phyloP scores from a whole-genome alignment of 1,140 invertebrate genomes.

The Zaprionus camerounensis region DNA sequence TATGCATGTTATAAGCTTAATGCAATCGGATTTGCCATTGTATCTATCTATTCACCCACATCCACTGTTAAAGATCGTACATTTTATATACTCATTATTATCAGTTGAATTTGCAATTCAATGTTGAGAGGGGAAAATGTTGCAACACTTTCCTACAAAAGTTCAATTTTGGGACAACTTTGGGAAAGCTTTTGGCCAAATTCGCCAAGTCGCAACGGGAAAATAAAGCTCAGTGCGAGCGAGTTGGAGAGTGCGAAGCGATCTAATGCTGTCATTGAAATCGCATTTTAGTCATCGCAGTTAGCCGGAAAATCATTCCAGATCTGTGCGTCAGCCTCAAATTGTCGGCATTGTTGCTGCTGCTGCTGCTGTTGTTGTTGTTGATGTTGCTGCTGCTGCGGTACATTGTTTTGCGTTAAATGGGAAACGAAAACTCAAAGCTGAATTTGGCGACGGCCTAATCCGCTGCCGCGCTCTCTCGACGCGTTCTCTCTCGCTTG shows the following conservation, averaged over 20 bases:
- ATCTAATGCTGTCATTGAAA: slow-evolving; percentile 23
- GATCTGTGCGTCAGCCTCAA: slow-evolving; percentile 15
- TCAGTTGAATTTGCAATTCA: background rate
- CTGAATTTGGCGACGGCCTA: slow-evolving; percentile 2
- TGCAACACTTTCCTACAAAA: background rate
- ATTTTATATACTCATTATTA: background rate
- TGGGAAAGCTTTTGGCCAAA: background rate
- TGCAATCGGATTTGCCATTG: background rate
- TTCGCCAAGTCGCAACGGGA: background rate
- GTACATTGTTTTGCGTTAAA: slow-evolving; percentile 15
- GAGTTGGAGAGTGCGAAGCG: background rate
- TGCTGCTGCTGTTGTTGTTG: background rate
- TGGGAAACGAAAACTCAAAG: slow-evolving; percentile 2
- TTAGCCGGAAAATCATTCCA: slow-evolving; percentile 6
- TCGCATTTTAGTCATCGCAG: slow-evolving; percentile 23
- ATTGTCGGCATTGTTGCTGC: background rate
- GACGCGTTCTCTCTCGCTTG: background rate
- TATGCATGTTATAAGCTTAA: background rate
- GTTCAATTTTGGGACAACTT: background rate
- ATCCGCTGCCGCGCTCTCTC: background rate
- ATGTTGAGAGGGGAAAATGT: background rate
- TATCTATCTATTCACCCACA: background rate
- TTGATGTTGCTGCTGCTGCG: background rate
- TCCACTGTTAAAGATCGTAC: background rate
- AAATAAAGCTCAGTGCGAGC: background rate